These are phyloP conservation scores for Drosophila asahinai DNA, from an alignment of 1,140 invertebrate genomes.

Conservation along the genomic window DNA sequence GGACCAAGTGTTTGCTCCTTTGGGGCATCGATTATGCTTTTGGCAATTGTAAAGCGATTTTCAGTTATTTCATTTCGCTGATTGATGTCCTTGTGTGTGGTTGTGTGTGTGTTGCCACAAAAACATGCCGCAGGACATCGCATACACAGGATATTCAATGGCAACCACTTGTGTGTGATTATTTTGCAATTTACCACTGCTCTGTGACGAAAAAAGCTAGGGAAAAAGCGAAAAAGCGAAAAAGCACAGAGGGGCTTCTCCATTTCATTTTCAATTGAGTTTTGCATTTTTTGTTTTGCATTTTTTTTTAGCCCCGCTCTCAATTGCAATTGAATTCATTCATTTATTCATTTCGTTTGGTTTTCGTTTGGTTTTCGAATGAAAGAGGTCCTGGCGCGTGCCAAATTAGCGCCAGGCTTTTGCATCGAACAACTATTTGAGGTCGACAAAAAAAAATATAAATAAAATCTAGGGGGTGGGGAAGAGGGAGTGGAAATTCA, in stretches of 20 bases:
- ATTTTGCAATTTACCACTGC: conserved; percentile 78
- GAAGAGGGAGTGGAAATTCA: background rate
- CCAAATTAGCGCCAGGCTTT: conserved; percentile 74
- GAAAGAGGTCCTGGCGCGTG: conserved; percentile 59
- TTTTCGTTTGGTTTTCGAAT: conserved; percentile 44
- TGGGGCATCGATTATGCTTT: conserved; percentile 79
- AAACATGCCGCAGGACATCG: conserved; percentile 71
- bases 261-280: conserved; percentile 67
- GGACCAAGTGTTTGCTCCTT: conserved; percentile 79
- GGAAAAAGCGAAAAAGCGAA: background rate
- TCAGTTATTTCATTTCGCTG: conserved; percentile 73
- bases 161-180: conserved; percentile 67
- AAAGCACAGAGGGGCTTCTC: conserved; percentile 27
- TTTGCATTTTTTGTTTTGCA: conserved; percentile 32
- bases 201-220: conserved; percentile 20
- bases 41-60: conserved; percentile 84
- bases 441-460: background rate
- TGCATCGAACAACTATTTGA: conserved; percentile 72
- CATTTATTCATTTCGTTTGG: conserved; percentile 71
- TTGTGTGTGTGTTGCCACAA: conserved; percentile 54
- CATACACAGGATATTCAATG: conserved; percentile 26
- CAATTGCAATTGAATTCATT: conserved; percentile 82
- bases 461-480: no score
- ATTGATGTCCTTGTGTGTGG: background rate
- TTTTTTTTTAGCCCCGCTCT: conserved; percentile 30